Base-by-base conservation (phyloP, 23 tunicate species). In the Botrylloides violaceus region DNA sequence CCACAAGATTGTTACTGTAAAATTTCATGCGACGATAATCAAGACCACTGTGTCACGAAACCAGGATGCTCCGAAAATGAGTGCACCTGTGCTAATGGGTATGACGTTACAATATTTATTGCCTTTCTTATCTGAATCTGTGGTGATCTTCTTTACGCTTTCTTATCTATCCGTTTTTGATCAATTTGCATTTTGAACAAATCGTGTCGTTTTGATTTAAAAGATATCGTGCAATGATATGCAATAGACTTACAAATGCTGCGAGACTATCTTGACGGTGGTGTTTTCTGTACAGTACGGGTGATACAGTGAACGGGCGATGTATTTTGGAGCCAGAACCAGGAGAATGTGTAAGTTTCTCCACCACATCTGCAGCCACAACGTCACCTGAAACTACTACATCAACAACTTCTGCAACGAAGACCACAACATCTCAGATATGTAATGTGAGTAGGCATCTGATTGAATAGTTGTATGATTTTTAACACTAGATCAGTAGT, bases 11-110 rank as follows among this genome's bases (percentile, higher is more conserved):
- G 97, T 66, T 21, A 23, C 21, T 90, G 97, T 37, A 50, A 29
- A 4, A 50, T 90, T 1, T 79, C 87, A 30, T 90, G 97, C 70
- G 59, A 73, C 23, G 90, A 85, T 19, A 85, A 90, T 34, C 97
- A 90, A 57, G 73, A 66, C 39, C 74, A 59, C 19, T 90, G 97
- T 47, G 25, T 34, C 0, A 2, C 58, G 25, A n/a, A 32, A 24
- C 79, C 71, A 26, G 79, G 64, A 9, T 90, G 97, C 70, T 72
- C 71, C 29, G 64, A 56, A 2, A 78, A n/a, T n/a, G n/a, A 59
- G 39, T 90, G 97, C 55, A 49, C 48, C 24, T 90, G 97, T 37
- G 26, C 73, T 33, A 48, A 73, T 24, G 75, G 61, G 94, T 86
- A 49, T 63, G 74, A 55, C 25, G 26, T n/a, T 60, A 18, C 18